phyloP scores from a whole-genome alignment of 1,140 invertebrate species.

The Macrobrachium nipponense region DNA sequence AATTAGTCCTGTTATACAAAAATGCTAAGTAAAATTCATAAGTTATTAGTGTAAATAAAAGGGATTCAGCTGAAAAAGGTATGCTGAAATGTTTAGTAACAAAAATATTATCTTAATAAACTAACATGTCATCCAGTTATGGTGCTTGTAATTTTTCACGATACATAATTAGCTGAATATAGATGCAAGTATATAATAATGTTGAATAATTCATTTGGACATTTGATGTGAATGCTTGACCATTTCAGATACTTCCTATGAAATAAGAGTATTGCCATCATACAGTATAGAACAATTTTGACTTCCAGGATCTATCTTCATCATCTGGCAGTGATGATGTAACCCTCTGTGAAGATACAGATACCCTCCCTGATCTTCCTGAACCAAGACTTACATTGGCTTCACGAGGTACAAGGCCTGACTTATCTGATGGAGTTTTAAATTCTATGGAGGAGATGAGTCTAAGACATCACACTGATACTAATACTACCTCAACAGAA shows the following conservation, averaged over 20 bases:
- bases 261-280: neutral
- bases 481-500: constrained; percentile 64
- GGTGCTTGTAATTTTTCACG: no score
- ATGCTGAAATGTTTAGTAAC: no score
- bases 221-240: no score
- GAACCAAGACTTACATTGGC: constrained; percentile 4
- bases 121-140: no score
- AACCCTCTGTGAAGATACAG: constrained; percentile 32
- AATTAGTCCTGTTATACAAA: no score
- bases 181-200: no score
- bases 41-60: no score
- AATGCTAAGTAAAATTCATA: no score
- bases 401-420: constrained; percentile 16
- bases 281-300: neutral
- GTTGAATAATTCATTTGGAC: no score
- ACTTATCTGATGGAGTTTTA: constrained; percentile 6
- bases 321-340: constrained; percentile 39
- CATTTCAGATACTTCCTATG: neutral
- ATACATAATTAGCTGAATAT: no score
- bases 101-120: neutral
- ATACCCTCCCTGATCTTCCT: constrained; percentile 19
- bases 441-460: constrained; percentile 24
- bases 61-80: no score
- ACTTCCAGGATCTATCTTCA: constrained; percentile 21
- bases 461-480: constrained; percentile 55